A percentile compares a stretch with the other conserved stretches of the same genome.
phyloP scores from a whole-genome alignment of 2,888 invertebrate species.

The Pharmacophagus antenor region DNA sequence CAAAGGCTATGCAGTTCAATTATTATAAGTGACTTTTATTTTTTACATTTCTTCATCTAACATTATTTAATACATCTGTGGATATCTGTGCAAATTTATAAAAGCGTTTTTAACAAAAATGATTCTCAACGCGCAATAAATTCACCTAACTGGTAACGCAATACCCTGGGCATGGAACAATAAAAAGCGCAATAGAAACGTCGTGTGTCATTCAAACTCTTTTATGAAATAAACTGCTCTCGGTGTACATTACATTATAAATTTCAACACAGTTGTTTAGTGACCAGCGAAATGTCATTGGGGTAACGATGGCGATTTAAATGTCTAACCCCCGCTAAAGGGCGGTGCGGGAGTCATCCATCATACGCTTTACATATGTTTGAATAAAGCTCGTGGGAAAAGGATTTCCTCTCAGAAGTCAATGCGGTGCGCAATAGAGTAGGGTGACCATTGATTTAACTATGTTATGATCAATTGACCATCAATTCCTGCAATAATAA shows the following conservation, averaged over 20 bases:
- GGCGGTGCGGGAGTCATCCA: constrained; percentile 73
- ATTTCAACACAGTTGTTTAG: constrained; percentile 62
- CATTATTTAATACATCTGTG: neutral
- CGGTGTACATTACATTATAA: constrained; percentile 75
- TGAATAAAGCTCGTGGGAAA: constrained; percentile 82
- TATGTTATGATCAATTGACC: neutral
- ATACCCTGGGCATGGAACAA: constrained; percentile 58
- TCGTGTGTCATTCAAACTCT: constrained; percentile 73
- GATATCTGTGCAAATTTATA: constrained; percentile 1
- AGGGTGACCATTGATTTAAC: constrained; percentile 49
- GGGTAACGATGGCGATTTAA: constrained; percentile 76
- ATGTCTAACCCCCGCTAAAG: constrained; percentile 65
- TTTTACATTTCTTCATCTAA: no score
- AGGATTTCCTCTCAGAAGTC: constrained; percentile 80
- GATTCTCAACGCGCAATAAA: constrained; percentile 22
- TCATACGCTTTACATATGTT: constrained; percentile 82
- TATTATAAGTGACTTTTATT: no score
- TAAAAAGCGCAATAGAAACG: constrained; percentile 72
- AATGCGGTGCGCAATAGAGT: constrained; percentile 61
- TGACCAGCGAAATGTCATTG: constrained; percentile 75
- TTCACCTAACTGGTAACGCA: constrained; percentile 46
- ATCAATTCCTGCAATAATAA: neutral
- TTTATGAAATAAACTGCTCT: constrained; percentile 49
- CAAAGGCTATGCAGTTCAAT: no score
- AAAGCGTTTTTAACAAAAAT: neutral